Evolutionary conservation across 1,140 invertebrate species (phyloP), one percentile per base, ranked within the genome.

Genomic region (Musca vetustissima): DNA sequence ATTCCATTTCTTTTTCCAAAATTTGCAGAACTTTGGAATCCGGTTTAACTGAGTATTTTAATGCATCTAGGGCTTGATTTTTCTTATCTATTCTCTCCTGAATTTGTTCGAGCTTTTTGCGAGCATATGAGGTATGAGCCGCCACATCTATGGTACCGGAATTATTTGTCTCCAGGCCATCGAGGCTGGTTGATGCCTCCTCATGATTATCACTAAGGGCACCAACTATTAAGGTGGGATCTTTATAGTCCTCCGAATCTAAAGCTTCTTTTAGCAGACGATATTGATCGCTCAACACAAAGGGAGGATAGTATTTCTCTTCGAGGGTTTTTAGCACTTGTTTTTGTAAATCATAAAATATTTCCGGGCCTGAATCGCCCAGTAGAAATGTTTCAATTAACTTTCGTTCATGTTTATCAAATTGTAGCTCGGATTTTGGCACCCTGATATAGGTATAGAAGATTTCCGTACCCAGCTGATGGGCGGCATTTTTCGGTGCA

Each of bases 391-490:
- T 87, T 78, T 96, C 94, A 88, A 96, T 96, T 68, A 90, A 87
- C 78, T 93, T 94, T 53, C 91, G 86, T 3, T 81, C 80, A 61
- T 76, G 74, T 70, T 78, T 79, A 47, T 82, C 80, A 19, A 81
- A 76, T 85, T 92, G 92, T 68, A 94, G 90, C 77, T 91, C 90
- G 1, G 90, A 89, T 67, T 88, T 90, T 7, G 91, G 89, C 55
- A 90, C 91, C 69, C 90, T 86, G 69, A 96, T 91, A 74, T 93
- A 95, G 14, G 92, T 93, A 74, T 95, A 93, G 83, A 94, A 96
- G 72, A 96, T 93, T 79, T 95, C 93, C 32, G 92, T 91, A 14
- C 91, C 94, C n/a, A 95, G 82, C 72, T 95, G 92, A 83, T 96
- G 93, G 86, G 91, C 93, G 67, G 88, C 88, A 66, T 88, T 89